phyloP scores from a whole-genome alignment of 1,140 invertebrate genomes.

The Hylyphantes graminicola region DNA sequence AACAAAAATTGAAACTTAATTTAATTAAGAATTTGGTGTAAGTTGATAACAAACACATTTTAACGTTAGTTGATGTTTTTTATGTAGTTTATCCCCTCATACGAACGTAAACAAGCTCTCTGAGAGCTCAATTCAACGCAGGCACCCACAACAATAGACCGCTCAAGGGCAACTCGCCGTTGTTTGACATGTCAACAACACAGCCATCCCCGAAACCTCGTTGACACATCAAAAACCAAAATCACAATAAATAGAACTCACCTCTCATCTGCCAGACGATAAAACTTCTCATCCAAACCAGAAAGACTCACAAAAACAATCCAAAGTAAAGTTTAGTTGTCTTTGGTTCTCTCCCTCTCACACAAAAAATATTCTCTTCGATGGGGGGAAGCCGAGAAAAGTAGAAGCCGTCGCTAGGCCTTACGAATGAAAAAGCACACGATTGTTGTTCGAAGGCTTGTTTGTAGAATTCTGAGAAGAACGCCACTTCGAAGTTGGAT shows the following conservation, averaged over 20 bases:
- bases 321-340: constrained; percentile 11
- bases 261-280: constrained; percentile 3
- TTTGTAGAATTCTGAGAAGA: constrained; percentile 23
- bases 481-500: constrained; percentile 18
- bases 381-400: background rate
- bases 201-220: background rate
- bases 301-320: background rate
- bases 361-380: no score
- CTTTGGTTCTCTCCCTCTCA: no score
- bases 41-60: no score
- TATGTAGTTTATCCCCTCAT: no score
- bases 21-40: no score
- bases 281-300: background rate
- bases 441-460: constrained; percentile 24
- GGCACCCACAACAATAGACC: constrained; percentile 38
- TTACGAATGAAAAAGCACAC: constrained; percentile 19
- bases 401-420: constrained; percentile 39
- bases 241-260: constrained; percentile 23
- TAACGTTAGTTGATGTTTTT: no score
- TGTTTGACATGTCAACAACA: constrained; percentile 41
- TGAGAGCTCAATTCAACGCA: no score
- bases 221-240: background rate
- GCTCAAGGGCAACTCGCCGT: constrained; percentile 41
- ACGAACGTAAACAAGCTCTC: no score
- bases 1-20: no score